Evolutionary conservation across 1,140 invertebrate genomes (phyloP).

Genomic region (Scaptomyza pallida): DNA sequence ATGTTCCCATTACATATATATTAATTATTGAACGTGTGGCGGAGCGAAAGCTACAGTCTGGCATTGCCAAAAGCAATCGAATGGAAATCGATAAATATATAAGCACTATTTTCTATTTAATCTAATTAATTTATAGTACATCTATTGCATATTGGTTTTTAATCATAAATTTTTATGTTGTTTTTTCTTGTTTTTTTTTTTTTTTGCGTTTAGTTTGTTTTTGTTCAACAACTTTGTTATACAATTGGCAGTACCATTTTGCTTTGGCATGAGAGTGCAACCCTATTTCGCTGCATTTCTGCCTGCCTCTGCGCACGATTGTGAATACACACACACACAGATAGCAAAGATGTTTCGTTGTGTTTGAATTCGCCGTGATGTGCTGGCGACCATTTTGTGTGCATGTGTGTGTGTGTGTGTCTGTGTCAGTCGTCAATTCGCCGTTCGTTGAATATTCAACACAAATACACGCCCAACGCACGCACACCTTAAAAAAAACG

Average conservation of each 20-base stretch:
- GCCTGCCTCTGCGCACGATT: conserved; percentile 44
- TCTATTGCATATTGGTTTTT: conserved; percentile 51
- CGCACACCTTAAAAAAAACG: conserved; percentile 31
- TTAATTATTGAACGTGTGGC: conserved; percentile 44
- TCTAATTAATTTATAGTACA: conserved; percentile 52
- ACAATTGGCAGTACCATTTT: conserved; percentile 50
- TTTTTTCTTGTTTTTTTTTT: conserved; percentile 29
- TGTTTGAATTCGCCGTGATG: conserved; percentile 49
- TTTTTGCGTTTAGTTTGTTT: conserved; percentile 38
- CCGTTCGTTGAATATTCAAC: conserved; percentile 54
- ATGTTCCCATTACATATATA: conserved; percentile 17
- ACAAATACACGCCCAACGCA: conserved; percentile 33
- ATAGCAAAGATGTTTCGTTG: conserved; percentile 31
- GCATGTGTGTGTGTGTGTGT: conserved; percentile 50
- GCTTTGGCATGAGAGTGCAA: conserved; percentile 51
- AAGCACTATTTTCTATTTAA: conserved; percentile 52
- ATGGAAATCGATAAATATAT: conserved; percentile 63
- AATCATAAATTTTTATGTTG: conserved; percentile 27
- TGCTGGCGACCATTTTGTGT: conserved; percentile 51
- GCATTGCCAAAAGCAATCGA: conserved; percentile 62
- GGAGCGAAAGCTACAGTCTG: conserved; percentile 42
- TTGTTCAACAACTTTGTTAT: conserved; percentile 44
- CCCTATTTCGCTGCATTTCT: conserved; percentile 51
- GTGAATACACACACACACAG: conserved; percentile 36
- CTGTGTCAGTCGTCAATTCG: conserved; percentile 44